Percentiles rank a stretch among this genome's conserved stretches.
Evolutionary conservation across 2,888 invertebrate species (phyloP).

Genomic region (Capitulum mitella): DNA sequence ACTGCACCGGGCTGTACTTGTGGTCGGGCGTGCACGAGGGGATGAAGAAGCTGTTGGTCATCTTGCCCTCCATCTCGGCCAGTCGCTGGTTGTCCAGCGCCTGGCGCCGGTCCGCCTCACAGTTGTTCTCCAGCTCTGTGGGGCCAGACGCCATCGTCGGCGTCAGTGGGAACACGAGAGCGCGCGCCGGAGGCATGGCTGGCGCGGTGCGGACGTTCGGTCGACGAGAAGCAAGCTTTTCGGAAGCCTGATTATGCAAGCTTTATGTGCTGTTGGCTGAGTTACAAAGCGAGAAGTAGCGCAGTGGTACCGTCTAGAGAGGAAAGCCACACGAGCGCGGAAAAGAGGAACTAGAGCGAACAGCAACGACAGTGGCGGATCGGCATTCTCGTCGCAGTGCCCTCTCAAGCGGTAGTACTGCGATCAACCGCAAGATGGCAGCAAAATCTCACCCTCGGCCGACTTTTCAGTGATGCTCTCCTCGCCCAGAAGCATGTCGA

Average conservation of each 20-base stretch:
- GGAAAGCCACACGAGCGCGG: background rate
- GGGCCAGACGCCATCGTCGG: no score
- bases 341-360: background rate
- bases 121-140: background rate
- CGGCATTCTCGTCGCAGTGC: background rate
- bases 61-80: slow-evolving; percentile 17
- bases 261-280: background rate
- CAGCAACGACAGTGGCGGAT: no score
- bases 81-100: slow-evolving; percentile 5
- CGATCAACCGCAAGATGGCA: background rate
- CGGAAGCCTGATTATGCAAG: background rate
- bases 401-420: background rate
- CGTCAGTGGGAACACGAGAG: no score
- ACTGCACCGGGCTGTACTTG: slow-evolving; percentile 15
- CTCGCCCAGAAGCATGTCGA: slow-evolving; percentile 4
- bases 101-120: background rate
- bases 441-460: background rate
- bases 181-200: no score
- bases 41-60: slow-evolving; percentile 14
- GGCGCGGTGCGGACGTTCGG: no score
- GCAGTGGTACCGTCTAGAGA: background rate
- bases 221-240: no score
- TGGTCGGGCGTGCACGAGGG: background rate
- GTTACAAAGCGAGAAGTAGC: background rate
- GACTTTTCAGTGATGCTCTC: background rate